Conservation (phyloP, 2,888 invertebrate species). For the Diachrysia chrysitis region DNA sequence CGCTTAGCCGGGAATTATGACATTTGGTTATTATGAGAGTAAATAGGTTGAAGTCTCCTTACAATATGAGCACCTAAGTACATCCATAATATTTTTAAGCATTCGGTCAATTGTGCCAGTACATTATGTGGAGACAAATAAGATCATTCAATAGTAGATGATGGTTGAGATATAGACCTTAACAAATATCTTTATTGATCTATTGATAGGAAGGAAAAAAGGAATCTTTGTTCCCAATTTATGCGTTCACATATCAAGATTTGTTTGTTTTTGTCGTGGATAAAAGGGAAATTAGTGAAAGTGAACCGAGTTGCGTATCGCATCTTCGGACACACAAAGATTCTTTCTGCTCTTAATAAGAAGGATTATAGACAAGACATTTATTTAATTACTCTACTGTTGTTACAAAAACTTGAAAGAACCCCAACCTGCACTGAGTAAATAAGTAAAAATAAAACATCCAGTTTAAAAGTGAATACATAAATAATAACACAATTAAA, state of each 20-base stretch:
- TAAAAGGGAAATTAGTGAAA: constrained; percentile 4
- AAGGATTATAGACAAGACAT: background rate
- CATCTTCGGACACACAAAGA: background rate
- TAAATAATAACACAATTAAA: too few relatives aligned
- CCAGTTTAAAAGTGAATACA: too few relatives aligned
- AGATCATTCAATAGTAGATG: background rate
- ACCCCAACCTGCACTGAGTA: too few relatives aligned
- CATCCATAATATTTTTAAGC: background rate
- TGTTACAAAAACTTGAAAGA: too few relatives aligned
- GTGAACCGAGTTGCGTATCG: background rate
- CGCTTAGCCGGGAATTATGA: too few relatives aligned
- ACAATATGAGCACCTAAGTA: background rate
- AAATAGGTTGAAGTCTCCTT: too few relatives aligned
- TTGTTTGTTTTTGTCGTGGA: background rate
- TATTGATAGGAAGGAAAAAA: constrained; percentile 1
- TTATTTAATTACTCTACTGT: too few relatives aligned
- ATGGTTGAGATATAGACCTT: background rate
- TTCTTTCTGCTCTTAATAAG: background rate
- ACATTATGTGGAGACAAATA: background rate
- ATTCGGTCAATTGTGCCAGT: background rate
- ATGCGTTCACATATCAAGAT: constrained; percentile 2
- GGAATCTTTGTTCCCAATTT: background rate
- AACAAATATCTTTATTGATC: background rate
- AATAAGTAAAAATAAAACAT: too few relatives aligned
- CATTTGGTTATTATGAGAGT: too few relatives aligned